Conservation (phyloP, 2,888 invertebrate species). For the Caenorhabditis sulstoni region DNA sequence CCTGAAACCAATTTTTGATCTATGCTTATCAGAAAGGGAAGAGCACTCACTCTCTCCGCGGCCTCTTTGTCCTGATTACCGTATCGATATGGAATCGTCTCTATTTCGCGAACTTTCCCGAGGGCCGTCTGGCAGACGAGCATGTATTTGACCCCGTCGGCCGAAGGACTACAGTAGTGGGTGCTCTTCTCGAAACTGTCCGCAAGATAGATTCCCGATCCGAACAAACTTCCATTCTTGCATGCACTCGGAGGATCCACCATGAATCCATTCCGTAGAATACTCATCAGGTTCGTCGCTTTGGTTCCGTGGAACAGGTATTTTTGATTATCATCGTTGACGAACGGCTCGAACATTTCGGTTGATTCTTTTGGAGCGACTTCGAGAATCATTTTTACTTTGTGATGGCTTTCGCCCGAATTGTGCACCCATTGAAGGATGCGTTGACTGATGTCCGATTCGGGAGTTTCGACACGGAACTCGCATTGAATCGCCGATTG, state of each 20-base stretch:
- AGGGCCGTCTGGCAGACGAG: constrained; percentile 81
- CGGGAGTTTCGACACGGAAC: constrained; percentile 80
- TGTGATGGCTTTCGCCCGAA: constrained; percentile 52
- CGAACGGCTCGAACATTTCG: constrained; percentile 36
- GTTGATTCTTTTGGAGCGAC: constrained; percentile 40
- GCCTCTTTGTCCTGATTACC: constrained; percentile 4
- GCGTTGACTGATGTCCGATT: constrained; percentile 82
- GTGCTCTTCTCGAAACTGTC: constrained; percentile 83
- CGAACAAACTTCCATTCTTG: constrained; percentile 82
- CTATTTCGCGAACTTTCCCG: constrained; percentile 38
- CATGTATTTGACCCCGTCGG: constrained; percentile 81
- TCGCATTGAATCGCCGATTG: constrained; percentile 74
- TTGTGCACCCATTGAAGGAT: constrained; percentile 83
- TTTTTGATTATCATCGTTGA: constrained; percentile 56
- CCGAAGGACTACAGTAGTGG: constrained; percentile 81
- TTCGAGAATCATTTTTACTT: constrained; percentile 46
- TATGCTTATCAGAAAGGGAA: not conserved
- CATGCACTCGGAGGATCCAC: constrained; percentile 82
- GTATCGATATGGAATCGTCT: constrained; percentile 15
- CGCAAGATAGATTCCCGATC: constrained; percentile 83
- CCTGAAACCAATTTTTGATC: constrained; percentile 19
- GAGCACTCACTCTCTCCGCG: constrained; percentile 38
- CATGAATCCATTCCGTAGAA: constrained; percentile 82
- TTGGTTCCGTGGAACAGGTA: constrained; percentile 83
- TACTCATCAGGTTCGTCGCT: constrained; percentile 82